Conservation (phyloP, 2,113 vertebrate genomes). For the Ardeotis arabs region DNA sequence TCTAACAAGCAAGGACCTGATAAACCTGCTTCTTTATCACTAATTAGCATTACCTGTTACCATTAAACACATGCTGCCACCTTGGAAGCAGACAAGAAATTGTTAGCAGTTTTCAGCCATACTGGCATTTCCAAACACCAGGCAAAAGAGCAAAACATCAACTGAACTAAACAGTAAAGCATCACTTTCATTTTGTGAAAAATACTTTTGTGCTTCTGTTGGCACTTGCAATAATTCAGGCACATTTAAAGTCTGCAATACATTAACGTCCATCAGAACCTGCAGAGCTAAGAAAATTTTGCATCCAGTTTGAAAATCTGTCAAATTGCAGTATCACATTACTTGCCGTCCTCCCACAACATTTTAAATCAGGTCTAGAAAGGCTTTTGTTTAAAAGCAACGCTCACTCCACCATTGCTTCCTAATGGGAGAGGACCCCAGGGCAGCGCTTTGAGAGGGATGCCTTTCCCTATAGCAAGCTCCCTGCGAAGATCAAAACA, state of each 20-base stretch:
- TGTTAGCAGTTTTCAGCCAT: neutral
- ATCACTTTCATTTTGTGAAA: neutral
- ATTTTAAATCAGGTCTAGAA: neutral
- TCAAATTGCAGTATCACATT: neutral
- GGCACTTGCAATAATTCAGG: neutral
- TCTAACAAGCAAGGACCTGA: neutral
- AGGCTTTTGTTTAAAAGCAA: neutral
- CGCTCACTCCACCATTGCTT: neutral
- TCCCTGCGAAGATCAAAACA: neutral
- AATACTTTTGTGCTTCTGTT: neutral
- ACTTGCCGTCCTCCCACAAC: neutral
- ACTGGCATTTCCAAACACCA: accelerated
- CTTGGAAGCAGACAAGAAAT: neutral
- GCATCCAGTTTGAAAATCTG: neutral
- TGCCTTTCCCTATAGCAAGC: neutral
- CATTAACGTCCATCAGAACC: neutral
- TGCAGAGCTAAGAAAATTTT: neutral
- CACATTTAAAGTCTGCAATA: neutral
- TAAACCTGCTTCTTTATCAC: neutral
- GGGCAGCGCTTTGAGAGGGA: neutral
- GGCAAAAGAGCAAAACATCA: neutral
- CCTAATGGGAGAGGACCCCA: neutral
- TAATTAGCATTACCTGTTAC: neutral
- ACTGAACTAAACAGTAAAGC: neutral
- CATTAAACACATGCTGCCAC: neutral